A percentile compares a stretch with the other conserved stretches of the same genome.
Conservation (phyloP, 2,888 invertebrate genomes). For the Drosophila austrosaltans region DNA sequence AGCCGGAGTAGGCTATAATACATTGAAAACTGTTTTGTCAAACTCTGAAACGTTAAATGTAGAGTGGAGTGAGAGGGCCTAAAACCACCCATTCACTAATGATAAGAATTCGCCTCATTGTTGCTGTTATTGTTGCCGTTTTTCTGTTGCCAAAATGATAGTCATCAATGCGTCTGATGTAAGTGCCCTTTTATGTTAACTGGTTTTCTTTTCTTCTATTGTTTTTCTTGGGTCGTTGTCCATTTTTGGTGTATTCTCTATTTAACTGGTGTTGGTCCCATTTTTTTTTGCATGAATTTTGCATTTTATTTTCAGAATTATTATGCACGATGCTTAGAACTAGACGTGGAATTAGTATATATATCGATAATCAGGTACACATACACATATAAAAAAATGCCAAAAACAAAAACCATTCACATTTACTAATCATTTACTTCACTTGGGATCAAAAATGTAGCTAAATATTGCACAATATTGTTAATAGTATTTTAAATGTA, state of each 20-base stretch:
- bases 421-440: no score
- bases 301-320: slow-evolving; percentile 28
- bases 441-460: no score
- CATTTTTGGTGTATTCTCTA: slow-evolving; percentile 27
- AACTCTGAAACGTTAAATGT: slow-evolving; percentile 49
- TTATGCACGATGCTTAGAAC: slow-evolving; percentile 55
- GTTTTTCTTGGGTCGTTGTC: slow-evolving; percentile 10
- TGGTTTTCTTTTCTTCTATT: slow-evolving; percentile 2
- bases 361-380: slow-evolving; percentile 67
- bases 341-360: slow-evolving; percentile 59
- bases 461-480: no score
- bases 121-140: slow-evolving; percentile 48
- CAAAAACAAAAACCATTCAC: no score
- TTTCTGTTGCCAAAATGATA: slow-evolving; percentile 58
- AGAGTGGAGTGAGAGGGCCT: slow-evolving; percentile 47
- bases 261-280: slow-evolving; percentile 25
- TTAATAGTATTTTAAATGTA: no score
- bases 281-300: slow-evolving; percentile 17
- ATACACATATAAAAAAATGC: no score
- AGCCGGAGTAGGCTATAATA: slow-evolving; percentile 22
- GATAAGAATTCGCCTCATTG: slow-evolving; percentile 64
- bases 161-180: slow-evolving; percentile 71
- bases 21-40: slow-evolving; percentile 25
- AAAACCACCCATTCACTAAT: slow-evolving; percentile 42
- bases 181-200: slow-evolving; percentile 50